Evolutionary conservation across 1,140 invertebrate species (phyloP).

Genomic region (Procambarus clarkii): DNA sequence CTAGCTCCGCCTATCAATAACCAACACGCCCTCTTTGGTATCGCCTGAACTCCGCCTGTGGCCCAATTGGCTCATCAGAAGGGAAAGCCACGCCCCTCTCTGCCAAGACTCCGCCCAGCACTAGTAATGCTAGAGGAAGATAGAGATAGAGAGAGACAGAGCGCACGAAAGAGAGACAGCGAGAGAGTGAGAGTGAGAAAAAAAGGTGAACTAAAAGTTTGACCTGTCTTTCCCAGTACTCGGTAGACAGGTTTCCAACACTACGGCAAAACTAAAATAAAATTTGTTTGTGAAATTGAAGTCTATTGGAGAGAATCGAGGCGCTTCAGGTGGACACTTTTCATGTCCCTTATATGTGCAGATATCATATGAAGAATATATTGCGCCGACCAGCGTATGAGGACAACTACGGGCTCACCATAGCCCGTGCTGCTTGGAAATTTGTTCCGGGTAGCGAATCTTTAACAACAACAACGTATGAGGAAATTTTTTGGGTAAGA

Average conservation of each 20-base stretch:
- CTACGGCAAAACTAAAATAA: background rate
- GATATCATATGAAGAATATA: background rate
- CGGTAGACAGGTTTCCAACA: background rate
- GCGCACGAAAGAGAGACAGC: background rate
- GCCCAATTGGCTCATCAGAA: background rate
- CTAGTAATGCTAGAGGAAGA: background rate
- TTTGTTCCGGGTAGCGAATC: too few species aligned
- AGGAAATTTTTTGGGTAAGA: too few species aligned
- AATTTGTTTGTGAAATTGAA: constrained; percentile 18
- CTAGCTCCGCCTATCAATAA: background rate
- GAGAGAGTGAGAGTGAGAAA: background rate
- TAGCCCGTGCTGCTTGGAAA: too few species aligned
- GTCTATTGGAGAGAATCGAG: constrained; percentile 2
- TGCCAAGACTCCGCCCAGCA: background rate
- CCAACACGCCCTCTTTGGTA: background rate
- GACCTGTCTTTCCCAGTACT: constrained; percentile 1
- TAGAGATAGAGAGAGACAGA: background rate
- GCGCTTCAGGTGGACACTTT: constrained; percentile 2
- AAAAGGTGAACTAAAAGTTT: background rate
- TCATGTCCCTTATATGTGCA: background rate
- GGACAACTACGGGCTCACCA: too few species aligned
- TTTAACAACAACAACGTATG: too few species aligned
- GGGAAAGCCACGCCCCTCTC: background rate
- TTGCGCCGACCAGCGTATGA: background rate
- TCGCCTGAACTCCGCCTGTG: background rate